phyloP scores from a whole-genome alignment of 2,797 vertebrate species.

The Enteromius argenteus region DNA sequence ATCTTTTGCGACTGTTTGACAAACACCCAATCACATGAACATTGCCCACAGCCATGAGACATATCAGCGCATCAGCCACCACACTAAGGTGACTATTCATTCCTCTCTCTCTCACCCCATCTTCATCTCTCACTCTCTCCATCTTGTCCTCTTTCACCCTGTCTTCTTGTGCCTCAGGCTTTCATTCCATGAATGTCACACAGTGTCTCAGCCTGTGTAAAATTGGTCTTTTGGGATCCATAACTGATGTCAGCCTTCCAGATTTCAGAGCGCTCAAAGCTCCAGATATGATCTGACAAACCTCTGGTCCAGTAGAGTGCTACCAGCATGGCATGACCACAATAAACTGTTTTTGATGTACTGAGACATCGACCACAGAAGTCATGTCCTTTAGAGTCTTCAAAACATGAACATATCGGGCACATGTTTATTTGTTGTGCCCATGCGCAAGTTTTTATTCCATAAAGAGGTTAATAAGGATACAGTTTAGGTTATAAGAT shows the following conservation, averaged over 20 bases:
- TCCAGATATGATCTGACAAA: slow-evolving; percentile 42
- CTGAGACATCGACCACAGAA: not conserved
- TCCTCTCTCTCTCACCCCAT: slow-evolving; percentile 56
- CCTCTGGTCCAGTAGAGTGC: slow-evolving; percentile 9
- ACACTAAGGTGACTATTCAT: slow-evolving; percentile 78
- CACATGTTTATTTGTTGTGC: not conserved
- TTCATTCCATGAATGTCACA: slow-evolving; percentile 80
- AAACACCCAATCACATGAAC: slow-evolving; percentile 76
- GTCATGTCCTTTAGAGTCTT: not conserved
- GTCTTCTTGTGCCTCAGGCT: slow-evolving; percentile 56
- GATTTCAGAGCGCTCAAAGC: slow-evolving; percentile 70
- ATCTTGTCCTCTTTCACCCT: slow-evolving; percentile 37
- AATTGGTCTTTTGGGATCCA: slow-evolving; percentile 75
- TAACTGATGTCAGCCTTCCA: slow-evolving; percentile 74
- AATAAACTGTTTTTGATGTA: slow-evolving; percentile 8
- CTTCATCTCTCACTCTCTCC: slow-evolving; percentile 46
- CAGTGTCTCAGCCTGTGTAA: slow-evolving; percentile 82
- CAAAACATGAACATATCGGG: not conserved
- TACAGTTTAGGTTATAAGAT: no score
- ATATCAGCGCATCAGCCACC: slow-evolving; percentile 75
- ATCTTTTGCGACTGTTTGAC: slow-evolving; percentile 81
- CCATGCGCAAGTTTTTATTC: not conserved
- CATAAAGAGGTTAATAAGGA: not conserved
- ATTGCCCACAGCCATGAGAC: slow-evolving; percentile 68
- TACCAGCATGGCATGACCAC: not conserved